These are phyloP conservation scores for Drosophila borealis DNA, from an alignment of 2,888 invertebrate genomes.

Conservation along the genomic window DNA sequence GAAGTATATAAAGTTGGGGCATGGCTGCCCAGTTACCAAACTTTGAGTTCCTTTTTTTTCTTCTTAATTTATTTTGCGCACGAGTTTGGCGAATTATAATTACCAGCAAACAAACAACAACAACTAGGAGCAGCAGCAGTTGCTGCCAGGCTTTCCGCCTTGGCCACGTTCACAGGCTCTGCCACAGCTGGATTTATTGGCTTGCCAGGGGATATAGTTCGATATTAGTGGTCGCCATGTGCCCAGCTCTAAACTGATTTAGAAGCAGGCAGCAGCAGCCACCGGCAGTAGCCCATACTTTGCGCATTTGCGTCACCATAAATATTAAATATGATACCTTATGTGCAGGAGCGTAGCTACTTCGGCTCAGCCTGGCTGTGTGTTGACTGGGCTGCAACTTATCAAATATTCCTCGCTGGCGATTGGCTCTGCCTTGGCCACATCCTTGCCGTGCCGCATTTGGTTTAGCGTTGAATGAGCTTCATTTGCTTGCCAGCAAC, in stretches of 20 bases:
- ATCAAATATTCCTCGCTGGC: slow-evolving; percentile 80
- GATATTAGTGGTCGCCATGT: slow-evolving; percentile 66
- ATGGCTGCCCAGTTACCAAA: slow-evolving; percentile 45
- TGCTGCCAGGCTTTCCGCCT: slow-evolving; percentile 31
- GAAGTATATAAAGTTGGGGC: slow-evolving; percentile 24
- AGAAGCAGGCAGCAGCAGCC: slow-evolving; percentile 28
- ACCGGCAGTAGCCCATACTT: slow-evolving; percentile 34
- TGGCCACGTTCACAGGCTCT: slow-evolving; percentile 41
- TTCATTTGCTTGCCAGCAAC: slow-evolving; percentile 74
- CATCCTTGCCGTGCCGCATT: slow-evolving; percentile 74
- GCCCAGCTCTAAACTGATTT: slow-evolving; percentile 45
- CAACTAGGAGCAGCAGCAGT: slow-evolving; percentile 16
- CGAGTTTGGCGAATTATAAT: slow-evolving; percentile 75
- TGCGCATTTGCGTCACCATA: slow-evolving; percentile 73
- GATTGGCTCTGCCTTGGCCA: slow-evolving; percentile 79
- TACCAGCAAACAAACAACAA: slow-evolving; percentile 63
- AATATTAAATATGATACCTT: slow-evolving; percentile 83
- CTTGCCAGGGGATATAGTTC: slow-evolving; percentile 56
- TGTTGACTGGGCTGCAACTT: slow-evolving; percentile 62
- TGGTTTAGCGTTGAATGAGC: slow-evolving; percentile 73
- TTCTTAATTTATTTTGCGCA: slow-evolving; percentile 82
- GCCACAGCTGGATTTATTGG: slow-evolving; percentile 74
- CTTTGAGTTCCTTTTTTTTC: slow-evolving; percentile 49
- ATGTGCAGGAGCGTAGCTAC: slow-evolving; percentile 53
- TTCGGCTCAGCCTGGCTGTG: slow-evolving; percentile 40